These are phyloP conservation scores for Centruroides vittatus DNA, from an alignment of 1,140 invertebrate genomes.

Conservation along the genomic window DNA sequence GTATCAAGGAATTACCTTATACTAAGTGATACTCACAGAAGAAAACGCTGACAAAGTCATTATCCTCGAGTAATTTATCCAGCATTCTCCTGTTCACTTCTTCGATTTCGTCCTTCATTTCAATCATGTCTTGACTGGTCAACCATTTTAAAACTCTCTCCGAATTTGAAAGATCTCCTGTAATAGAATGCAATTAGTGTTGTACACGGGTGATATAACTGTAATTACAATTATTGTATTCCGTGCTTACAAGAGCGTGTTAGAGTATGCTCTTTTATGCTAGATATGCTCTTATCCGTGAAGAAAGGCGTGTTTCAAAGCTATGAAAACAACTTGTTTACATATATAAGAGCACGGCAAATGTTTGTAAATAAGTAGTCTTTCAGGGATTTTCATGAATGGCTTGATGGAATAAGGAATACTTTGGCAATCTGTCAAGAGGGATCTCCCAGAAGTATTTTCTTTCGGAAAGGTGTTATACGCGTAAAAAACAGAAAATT, in stretches of 20 bases:
- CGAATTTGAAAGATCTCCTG: constrained; percentile 64
- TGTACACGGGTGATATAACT: neutral
- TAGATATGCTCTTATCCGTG: too few species aligned
- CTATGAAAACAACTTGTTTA: too few species aligned
- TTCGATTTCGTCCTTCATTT: constrained; percentile 91
- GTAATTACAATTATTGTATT: constrained; percentile 55
- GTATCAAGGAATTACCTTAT: neutral
- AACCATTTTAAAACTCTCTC: constrained; percentile 75
- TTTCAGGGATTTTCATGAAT: too few species aligned
- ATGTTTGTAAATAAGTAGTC: too few species aligned
- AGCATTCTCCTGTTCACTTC: constrained; percentile 91
- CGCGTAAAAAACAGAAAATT: too few species aligned
- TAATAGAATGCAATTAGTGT: neutral
- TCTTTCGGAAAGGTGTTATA: too few species aligned
- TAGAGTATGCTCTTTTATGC: too few species aligned
- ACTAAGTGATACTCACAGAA: constrained; percentile 57
- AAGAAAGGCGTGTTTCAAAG: too few species aligned
- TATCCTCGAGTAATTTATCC: constrained; percentile 81
- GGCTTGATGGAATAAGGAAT: too few species aligned
- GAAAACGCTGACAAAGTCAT: constrained; percentile 85
- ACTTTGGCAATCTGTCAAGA: too few species aligned
- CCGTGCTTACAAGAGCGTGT: constrained; percentile 38
- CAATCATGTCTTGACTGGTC: constrained; percentile 86
- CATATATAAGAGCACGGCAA: too few species aligned
- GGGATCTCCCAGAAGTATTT: too few species aligned